Evolutionary conservation across 2,113 vertebrate genomes (phyloP).

Genomic region (Lontra canadensis): DNA sequence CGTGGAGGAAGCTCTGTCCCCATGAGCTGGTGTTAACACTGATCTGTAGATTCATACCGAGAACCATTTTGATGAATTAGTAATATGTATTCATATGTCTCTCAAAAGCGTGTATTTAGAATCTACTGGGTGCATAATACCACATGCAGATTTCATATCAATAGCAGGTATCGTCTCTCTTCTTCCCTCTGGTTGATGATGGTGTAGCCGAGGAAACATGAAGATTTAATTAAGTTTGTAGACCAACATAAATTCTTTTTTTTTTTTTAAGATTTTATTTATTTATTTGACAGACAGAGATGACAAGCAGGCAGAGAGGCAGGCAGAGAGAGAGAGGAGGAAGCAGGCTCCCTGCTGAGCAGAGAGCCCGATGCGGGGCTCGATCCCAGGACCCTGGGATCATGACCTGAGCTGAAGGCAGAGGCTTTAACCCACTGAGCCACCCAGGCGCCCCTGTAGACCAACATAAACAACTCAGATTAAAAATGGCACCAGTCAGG

Average conservation of each 20-base stretch:
- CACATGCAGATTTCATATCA: not conserved
- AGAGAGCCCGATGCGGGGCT: too few species aligned
- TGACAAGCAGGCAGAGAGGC: too few species aligned
- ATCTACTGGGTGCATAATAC: not conserved
- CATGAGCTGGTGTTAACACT: not conserved
- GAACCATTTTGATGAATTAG: not conserved
- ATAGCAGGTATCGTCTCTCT: not conserved
- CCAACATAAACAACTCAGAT: not conserved
- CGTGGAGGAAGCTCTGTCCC: not conserved
- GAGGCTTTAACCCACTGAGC: too few species aligned
- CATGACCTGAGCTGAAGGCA: too few species aligned
- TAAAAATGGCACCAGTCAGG: not conserved
- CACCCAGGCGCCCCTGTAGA: too few species aligned
- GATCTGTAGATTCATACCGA: not conserved
- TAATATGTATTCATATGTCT: not conserved
- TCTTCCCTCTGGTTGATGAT: not conserved
- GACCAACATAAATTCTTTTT: not conserved
- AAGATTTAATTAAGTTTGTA: not conserved
- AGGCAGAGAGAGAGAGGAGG: too few species aligned
- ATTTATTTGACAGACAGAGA: too few species aligned
- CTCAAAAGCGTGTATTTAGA: not conserved
- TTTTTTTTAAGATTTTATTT: too few species aligned
- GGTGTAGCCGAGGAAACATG: not conserved
- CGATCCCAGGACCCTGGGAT: too few species aligned
- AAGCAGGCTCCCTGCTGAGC: too few species aligned